Evolutionary conservation across 1,140 invertebrate species (phyloP).

Genomic region (Ericerus pela): DNA sequence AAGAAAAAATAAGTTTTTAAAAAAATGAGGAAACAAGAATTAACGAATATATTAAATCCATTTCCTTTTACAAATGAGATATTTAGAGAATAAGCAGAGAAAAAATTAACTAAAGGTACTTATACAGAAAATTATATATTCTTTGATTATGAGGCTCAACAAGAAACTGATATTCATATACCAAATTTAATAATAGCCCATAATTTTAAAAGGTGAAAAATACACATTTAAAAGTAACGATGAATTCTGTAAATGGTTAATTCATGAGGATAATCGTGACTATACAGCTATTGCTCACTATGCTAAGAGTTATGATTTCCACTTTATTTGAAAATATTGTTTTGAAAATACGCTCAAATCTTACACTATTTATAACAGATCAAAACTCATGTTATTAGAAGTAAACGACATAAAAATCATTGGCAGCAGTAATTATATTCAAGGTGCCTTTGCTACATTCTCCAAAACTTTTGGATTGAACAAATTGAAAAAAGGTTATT

Average conservation of each 20-base stretch:
- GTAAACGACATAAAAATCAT: neutral
- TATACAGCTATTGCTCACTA: constrained; percentile 8
- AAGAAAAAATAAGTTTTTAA: too few species aligned
- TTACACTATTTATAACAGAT: constrained; percentile 3
- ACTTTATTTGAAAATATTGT: constrained; percentile 13
- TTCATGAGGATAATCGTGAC: neutral
- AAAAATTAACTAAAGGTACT: neutral
- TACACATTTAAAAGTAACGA: neutral
- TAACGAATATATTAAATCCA: too few species aligned
- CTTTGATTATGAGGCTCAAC: constrained; percentile 5
- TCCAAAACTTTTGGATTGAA: constrained; percentile 6
- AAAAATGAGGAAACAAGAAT: too few species aligned
- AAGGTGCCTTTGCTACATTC: neutral
- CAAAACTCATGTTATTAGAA: constrained; percentile 7
- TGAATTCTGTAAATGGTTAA: constrained; percentile 6
- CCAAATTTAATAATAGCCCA: too few species aligned
- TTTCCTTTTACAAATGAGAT: too few species aligned
- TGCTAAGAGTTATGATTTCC: neutral
- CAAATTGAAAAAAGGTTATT: constrained; percentile 16
- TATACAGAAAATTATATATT: constrained; percentile 7
- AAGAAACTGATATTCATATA: too few species aligned
- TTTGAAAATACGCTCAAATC: constrained; percentile 6
- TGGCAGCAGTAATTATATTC: constrained; percentile 1
- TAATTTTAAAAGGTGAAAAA: too few species aligned
- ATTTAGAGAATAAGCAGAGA: too few species aligned